Evolutionary conservation across 2,113 vertebrate species (phyloP).

Genomic region (Aptenodytes patagonicus): DNA sequence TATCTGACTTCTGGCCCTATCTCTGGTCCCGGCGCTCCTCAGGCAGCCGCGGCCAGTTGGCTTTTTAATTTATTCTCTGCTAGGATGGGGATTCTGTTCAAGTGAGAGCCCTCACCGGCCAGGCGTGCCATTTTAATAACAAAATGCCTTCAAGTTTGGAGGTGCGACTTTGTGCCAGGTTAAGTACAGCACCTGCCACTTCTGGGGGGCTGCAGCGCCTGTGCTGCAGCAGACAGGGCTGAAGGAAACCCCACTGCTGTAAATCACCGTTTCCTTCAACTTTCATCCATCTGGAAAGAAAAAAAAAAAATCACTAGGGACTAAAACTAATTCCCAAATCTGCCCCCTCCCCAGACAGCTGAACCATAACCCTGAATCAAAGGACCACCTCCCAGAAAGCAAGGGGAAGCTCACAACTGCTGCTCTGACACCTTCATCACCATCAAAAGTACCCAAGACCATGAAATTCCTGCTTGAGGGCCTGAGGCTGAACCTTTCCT

Average conservation of each 20-base stretch:
- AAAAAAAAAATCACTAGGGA: no score
- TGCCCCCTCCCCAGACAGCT: neutral
- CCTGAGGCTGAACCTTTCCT: neutral
- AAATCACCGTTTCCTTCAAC: neutral
- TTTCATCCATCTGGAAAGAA: neutral
- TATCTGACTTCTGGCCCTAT: constrained; percentile 68
- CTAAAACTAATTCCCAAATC: neutral
- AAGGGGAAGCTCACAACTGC: neutral
- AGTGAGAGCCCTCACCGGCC: constrained; percentile 41
- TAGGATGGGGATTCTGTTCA: constrained; percentile 42
- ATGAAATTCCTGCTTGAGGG: neutral
- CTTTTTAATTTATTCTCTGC: constrained; percentile 68
- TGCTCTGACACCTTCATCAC: accelerated
- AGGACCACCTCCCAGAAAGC: accelerated
- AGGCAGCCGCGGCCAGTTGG: constrained; percentile 43
- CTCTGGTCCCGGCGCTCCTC: constrained; percentile 10
- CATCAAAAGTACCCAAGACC: neutral
- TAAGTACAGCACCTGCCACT: neutral
- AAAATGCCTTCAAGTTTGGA: constrained; percentile 14
- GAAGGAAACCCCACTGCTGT: neutral
- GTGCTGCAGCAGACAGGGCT: neutral
- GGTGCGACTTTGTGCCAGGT: neutral
- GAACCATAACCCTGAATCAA: neutral
- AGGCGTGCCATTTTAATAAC: constrained; percentile 46
- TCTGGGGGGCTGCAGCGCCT: neutral